A percentile compares a stretch with the other conserved stretches of the same genome.
Conservation (phyloP, 2,113 vertebrate species). For the Macaca mulatta region DNA sequence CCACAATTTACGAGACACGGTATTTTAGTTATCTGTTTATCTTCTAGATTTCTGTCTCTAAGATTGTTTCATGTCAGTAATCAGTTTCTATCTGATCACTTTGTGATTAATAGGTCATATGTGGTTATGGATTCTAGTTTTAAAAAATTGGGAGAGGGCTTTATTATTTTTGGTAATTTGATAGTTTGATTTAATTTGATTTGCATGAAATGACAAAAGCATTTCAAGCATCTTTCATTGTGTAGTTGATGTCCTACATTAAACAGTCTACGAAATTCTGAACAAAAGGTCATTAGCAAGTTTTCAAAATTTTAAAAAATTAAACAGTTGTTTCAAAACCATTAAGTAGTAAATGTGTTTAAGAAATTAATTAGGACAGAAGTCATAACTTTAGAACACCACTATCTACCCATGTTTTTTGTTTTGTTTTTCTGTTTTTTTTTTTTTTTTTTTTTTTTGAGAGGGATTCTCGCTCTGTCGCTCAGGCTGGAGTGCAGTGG, state of each 20-base stretch:
- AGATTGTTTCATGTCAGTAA: not conserved
- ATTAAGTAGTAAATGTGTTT: constrained; percentile 96
- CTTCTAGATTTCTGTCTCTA: not conserved
- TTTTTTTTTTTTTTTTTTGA: not conserved
- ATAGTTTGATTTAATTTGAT: constrained; percentile 93
- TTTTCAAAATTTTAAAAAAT: constrained; percentile 93
- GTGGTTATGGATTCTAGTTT: not conserved
- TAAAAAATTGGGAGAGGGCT: not conserved
- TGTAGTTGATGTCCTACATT: constrained; percentile 90
- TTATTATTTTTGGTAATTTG: constrained; percentile 87
- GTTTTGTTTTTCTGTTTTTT: constrained; percentile 82
- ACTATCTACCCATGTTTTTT: constrained; percentile 86
- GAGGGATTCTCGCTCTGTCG: not conserved
- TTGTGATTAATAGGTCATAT: not conserved
- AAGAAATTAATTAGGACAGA: constrained; percentile 95
- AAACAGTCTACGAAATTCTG: constrained; percentile 89
- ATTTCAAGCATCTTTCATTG: constrained; percentile 93
- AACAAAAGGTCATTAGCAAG: constrained; percentile 89
- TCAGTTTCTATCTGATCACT: not conserved
- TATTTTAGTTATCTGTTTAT: not conserved
- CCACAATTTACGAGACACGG: not conserved
- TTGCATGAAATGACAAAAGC: constrained; percentile 94
- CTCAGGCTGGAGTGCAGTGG: not conserved
- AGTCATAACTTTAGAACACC: constrained; percentile 91
- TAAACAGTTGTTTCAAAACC: constrained; percentile 92